A percentile compares a stretch with the other conserved stretches of the same genome.
phyloP scores from a whole-genome alignment of 2,113 vertebrate genomes.

The Gnathonemus echidnorhynchus region DNA sequence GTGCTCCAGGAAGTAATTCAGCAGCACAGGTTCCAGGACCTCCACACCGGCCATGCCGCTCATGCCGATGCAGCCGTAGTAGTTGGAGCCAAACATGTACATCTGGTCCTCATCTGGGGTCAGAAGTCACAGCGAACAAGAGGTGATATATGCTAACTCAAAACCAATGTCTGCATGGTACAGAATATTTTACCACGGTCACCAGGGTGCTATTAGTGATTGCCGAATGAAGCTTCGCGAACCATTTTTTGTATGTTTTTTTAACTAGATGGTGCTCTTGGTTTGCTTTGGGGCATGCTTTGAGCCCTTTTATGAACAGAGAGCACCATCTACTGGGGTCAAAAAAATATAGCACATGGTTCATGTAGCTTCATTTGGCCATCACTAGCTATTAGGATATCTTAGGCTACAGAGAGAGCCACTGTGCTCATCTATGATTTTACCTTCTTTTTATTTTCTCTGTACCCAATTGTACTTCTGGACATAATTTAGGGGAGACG shows the following conservation, averaged over 20 bases:
- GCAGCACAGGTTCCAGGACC: constrained; percentile 78
- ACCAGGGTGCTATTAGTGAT: not conserved
- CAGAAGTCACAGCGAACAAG: not conserved
- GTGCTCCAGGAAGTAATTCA: constrained; percentile 81
- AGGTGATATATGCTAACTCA: not conserved
- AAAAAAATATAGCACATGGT: not conserved
- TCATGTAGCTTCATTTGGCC: not conserved
- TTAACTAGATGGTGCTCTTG: not conserved
- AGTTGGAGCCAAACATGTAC: constrained; percentile 95
- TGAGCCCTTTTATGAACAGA: not conserved
- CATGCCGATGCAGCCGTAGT: constrained; percentile 91
- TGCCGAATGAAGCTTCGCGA: too few species aligned
- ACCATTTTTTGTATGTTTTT: not conserved
- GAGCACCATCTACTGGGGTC: not conserved
- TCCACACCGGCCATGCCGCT: constrained; percentile 71
- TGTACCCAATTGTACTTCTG: not conserved
- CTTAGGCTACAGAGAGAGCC: too few species aligned
- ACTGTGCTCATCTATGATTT: not conserved
- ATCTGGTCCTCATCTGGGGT: constrained; percentile 86
- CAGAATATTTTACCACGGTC: not conserved
- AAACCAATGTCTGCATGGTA: not conserved
- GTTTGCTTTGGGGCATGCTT: too few species aligned
- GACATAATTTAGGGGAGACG: not conserved
- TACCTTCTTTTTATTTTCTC: not conserved
- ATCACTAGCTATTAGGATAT: not conserved